phyloP scores from a whole-genome alignment of 2,888 invertebrate species.

The Phalangium opilio region DNA sequence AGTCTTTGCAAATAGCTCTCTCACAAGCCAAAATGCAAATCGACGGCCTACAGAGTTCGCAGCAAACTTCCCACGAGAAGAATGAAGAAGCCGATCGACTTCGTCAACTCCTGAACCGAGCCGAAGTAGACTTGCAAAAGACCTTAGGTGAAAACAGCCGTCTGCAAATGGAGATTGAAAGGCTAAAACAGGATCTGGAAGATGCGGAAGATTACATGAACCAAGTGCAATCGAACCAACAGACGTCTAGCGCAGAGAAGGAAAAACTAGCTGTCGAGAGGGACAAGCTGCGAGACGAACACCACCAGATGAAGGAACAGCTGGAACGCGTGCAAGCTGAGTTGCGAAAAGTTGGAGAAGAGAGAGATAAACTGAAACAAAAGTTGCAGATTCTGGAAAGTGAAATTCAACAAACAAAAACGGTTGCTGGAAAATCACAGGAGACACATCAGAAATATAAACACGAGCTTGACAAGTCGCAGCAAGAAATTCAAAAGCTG shows the following conservation, averaged over 20 bases:
- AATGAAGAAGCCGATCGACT: slow-evolving; percentile 19
- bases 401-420: slow-evolving; percentile 30
- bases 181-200: slow-evolving; percentile 21
- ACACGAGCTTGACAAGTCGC: slow-evolving; percentile 34
- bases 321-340: slow-evolving; percentile 23
- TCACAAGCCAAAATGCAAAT: slow-evolving; percentile 8
- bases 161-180: slow-evolving; percentile 22
- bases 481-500: slow-evolving; percentile 17
- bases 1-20: slow-evolving; percentile 26
- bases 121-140: slow-evolving; percentile 22
- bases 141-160: slow-evolving; percentile 22
- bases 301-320: slow-evolving; percentile 11
- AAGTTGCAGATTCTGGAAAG: slow-evolving; percentile 19
- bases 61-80: slow-evolving; percentile 8
- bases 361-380: slow-evolving; percentile 21
- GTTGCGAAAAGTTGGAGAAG: slow-evolving; percentile 20
- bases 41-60: slow-evolving; percentile 5
- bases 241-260: slow-evolving; percentile 5
- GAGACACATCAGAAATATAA: slow-evolving; percentile 19
- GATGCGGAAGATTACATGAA: slow-evolving; percentile 17
- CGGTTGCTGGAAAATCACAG: slow-evolving; percentile 16
- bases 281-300: slow-evolving; percentile 12
- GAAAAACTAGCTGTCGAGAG: slow-evolving; percentile 1
- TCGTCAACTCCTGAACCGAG: slow-evolving; percentile 22
- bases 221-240: slow-evolving; percentile 11